phyloP scores from a whole-genome alignment of 2,888 invertebrate species.

The Sphaerolaimus hirsutus region DNA sequence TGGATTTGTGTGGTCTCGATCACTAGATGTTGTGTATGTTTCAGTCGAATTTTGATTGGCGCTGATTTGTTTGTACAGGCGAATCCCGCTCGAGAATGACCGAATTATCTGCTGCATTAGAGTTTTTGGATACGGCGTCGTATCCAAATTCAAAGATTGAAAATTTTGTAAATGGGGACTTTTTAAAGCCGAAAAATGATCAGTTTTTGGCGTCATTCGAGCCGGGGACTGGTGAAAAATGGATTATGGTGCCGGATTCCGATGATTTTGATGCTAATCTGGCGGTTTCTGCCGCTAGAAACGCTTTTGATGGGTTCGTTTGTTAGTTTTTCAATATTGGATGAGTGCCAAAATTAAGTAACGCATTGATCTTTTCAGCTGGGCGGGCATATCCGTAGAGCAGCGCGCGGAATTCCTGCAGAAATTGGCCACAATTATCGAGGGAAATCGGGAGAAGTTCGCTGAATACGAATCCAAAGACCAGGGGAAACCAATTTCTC shows the following conservation, averaged over 20 bases:
- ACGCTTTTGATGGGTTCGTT: constrained; percentile 29
- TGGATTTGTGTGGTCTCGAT: no score
- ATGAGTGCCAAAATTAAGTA: not conserved
- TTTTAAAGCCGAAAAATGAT: no score
- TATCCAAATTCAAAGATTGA: no score
- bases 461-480: constrained; percentile 33
- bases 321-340: constrained; percentile 1
- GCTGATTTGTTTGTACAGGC: not conserved
- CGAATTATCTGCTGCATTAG: not conserved
- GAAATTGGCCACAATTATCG: constrained; percentile 32
- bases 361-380: constrained; percentile 24
- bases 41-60: no score
- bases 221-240: constrained; percentile 29
- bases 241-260: constrained; percentile 31
- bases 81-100: not conserved
- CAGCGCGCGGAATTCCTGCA: constrained; percentile 28
- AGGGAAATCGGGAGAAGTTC: constrained; percentile 30
- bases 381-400: constrained; percentile 28
- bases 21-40: no score
- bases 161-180: no score
- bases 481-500: constrained; percentile 34
- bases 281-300: constrained; percentile 30
- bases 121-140: no score
- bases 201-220: constrained; percentile 29
- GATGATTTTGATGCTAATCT: constrained; percentile 21